Evolutionary conservation across 2,113 vertebrate species (phyloP).

Genomic region (Urocitellus parryii): DNA sequence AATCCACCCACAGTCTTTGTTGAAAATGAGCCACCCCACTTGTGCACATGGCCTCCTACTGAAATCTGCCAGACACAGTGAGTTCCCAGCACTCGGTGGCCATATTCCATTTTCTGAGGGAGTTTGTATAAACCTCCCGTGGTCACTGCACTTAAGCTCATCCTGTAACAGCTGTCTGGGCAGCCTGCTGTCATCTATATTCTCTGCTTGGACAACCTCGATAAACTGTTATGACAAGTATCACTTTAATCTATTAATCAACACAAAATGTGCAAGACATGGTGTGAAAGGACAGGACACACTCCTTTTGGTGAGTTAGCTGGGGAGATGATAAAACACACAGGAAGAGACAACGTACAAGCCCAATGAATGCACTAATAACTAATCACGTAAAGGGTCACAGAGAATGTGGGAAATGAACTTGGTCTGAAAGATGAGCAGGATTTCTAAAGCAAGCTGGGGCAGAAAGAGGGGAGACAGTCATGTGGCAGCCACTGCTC

Average conservation of each 20-base stretch:
- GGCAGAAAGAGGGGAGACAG: accelerated
- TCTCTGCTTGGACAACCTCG: constrained; percentile 71
- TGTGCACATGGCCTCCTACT: background rate
- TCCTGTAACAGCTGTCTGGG: constrained; percentile 60
- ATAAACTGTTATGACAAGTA: constrained; percentile 81
- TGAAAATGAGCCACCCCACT: constrained; percentile 10
- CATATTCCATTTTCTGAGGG: constrained; percentile 34
- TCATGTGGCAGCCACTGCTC: background rate
- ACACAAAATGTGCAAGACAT: constrained; percentile 61
- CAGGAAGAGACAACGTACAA: background rate
- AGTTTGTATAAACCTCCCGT: constrained; percentile 66
- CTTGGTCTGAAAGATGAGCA: background rate
- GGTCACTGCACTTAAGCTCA: constrained; percentile 67
- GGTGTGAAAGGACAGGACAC: constrained; percentile 58
- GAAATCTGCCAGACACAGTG: background rate
- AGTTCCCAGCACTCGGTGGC: background rate
- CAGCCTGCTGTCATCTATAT: constrained; percentile 66
- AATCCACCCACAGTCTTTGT: background rate
- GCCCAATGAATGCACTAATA: background rate
- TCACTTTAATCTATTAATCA: constrained; percentile 80
- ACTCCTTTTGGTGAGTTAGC: constrained; percentile 22
- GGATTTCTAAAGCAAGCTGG: background rate
- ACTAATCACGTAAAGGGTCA: background rate
- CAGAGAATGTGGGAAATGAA: constrained; percentile 19
- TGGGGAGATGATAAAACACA: background rate